A percentile compares a stretch with the other conserved stretches of the same genome.
These are phyloP conservation scores for Pipistrellus kuhlii DNA, from an alignment of 2,797 vertebrate species.

Conservation along the genomic window DNA sequence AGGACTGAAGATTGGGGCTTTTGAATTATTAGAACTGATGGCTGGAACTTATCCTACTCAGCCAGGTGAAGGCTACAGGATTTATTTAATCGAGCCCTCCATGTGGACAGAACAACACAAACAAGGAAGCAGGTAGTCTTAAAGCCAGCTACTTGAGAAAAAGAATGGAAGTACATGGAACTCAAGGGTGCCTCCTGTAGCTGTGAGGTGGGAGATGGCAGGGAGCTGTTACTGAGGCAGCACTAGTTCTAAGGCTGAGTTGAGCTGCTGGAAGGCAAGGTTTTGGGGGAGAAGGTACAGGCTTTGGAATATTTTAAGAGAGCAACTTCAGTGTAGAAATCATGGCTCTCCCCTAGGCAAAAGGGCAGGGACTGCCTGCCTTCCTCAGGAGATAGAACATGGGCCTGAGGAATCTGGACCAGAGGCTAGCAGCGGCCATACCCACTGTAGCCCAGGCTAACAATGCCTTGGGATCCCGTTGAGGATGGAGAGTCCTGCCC, in stretches of 20 bases:
- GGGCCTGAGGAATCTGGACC: neutral
- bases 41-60: neutral
- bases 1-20: neutral
- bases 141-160: neutral
- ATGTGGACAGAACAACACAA: neutral
- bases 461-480: neutral
- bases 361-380: neutral
- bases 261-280: neutral
- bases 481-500: neutral
- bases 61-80: neutral
- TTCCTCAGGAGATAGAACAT: too few species aligned
- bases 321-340: neutral
- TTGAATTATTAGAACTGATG: neutral
- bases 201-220: neutral
- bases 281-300: neutral
- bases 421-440: neutral
- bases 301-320: neutral
- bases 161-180: neutral
- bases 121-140: neutral
- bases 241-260: neutral
- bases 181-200: neutral
- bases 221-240: neutral
- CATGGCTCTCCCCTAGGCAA: neutral
- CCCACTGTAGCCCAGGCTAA: neutral
- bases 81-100: constrained; percentile 16